A percentile compares a stretch with the other conserved stretches of the same genome.
phyloP scores from a whole-genome alignment of 2,113 vertebrate genomes.

The Globicephala melas region DNA sequence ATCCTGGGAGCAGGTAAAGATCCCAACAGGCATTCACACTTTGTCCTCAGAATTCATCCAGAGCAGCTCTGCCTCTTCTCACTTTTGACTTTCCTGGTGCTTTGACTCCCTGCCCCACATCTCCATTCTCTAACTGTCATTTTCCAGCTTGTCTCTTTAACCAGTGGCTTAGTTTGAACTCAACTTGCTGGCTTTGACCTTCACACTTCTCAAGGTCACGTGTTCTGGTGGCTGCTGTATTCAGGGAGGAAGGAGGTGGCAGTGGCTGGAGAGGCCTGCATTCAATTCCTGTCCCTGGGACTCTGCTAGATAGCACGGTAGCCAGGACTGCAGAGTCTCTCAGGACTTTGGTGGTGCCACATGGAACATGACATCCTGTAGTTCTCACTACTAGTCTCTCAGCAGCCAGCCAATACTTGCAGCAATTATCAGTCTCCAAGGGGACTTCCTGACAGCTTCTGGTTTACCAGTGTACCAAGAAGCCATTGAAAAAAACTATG shows the following conservation, averaged over 20 bases:
- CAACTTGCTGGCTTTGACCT: not conserved
- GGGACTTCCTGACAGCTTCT: not conserved
- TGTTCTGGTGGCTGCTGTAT: not conserved
- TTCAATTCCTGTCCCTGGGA: not conserved
- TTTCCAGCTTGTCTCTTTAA: not conserved
- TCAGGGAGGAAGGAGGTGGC: not conserved
- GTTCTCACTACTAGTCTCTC: not conserved
- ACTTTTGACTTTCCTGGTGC: not conserved
- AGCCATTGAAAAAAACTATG: not conserved
- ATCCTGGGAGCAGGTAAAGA: not conserved
- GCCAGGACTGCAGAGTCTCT: not conserved
- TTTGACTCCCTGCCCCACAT: not conserved
- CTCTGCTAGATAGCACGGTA: not conserved
- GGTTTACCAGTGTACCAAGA: not conserved
- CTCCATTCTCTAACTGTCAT: not conserved
- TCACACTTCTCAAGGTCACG: not conserved
- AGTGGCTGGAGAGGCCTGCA: not conserved
- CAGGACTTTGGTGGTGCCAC: not conserved
- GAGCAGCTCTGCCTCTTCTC: not conserved
- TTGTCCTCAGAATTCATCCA: not conserved
- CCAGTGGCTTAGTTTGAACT: not conserved
- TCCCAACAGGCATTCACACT: not conserved
- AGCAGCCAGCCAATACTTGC: not conserved
- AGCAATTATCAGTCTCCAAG: not conserved
- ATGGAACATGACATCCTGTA: not conserved